Evolutionary conservation across 2,888 invertebrate genomes (phyloP).

Genomic region (Thymelicus acteon): DNA sequence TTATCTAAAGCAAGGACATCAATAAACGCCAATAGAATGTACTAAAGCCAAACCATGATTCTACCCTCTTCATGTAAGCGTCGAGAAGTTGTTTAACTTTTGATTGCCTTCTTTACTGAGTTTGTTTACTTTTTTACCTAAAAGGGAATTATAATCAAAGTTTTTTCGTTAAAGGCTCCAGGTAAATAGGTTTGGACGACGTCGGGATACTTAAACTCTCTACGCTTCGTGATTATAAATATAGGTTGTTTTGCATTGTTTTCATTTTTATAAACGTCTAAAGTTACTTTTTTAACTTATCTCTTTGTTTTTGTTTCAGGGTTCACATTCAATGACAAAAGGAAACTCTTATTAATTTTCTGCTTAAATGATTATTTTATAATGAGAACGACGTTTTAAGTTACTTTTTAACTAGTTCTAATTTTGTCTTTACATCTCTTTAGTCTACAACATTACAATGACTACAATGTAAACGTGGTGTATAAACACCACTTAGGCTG

Average conservation of each 20-base stretch:
- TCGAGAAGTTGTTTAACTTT: conserved; percentile 79
- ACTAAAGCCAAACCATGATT: conserved; percentile 37
- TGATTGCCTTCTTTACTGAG: conserved; percentile 78
- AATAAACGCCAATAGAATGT: neutral
- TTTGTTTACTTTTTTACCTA: conserved; percentile 79
- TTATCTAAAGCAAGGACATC: too few species aligned
- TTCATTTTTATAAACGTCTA: neutral
- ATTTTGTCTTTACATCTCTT: too few species aligned
- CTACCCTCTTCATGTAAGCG: conserved; percentile 63
- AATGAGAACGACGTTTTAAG: too few species aligned
- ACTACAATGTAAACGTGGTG: too few species aligned
- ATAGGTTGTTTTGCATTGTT: conserved; percentile 12
- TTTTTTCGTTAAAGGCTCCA: conserved; percentile 77
- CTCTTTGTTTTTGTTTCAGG: neutral
- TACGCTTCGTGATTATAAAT: conserved; percentile 43
- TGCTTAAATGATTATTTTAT: too few species aligned
- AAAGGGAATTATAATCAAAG: conserved; percentile 75
- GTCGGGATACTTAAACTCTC: conserved; percentile 44
- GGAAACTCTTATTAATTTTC: too few species aligned
- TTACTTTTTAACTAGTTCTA: too few species aligned
- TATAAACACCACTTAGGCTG: too few species aligned
- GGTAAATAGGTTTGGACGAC: conserved; percentile 72
- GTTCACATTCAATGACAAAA: neutral
- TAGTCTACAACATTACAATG: too few species aligned
- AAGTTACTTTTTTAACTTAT: neutral